Percentiles rank a stretch among this genome's conserved stretches.
Conservation (phyloP, 2,888 invertebrate genomes). For the Clitarchus hookeri region DNA sequence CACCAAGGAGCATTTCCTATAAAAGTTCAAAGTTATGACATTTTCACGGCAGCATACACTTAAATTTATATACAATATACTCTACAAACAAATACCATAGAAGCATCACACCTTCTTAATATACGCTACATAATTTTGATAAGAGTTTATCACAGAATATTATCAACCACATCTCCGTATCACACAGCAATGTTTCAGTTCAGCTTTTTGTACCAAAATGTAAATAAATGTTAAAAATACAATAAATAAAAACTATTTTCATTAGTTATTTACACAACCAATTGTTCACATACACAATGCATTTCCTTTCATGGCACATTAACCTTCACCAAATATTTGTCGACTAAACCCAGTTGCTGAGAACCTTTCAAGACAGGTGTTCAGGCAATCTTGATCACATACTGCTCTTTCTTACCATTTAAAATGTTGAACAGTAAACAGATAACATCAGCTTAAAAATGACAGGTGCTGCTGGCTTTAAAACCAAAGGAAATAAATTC, state of each 20-base stretch:
- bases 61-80: not conserved
- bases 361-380: not conserved
- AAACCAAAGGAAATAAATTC: not conserved
- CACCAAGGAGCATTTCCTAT: not conserved
- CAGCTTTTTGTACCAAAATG: too few species aligned
- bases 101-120: not conserved
- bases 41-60: not conserved
- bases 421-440: not conserved
- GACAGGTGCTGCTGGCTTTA: not conserved
- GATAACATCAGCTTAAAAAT: not conserved
- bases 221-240: too few species aligned
- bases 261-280: not conserved
- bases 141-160: slow-evolving; percentile 14
- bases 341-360: not conserved
- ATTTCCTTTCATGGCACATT: not conserved
- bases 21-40: slow-evolving; percentile 2
- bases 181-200: not conserved
- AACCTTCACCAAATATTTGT: not conserved
- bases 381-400: not conserved
- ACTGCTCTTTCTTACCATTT: too few species aligned
- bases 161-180: not conserved
- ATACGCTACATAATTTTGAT: not conserved
- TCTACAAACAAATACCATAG: not conserved
- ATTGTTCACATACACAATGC: not conserved
- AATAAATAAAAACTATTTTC: too few species aligned